These are phyloP conservation scores for Hycleus cichorii DNA, from an alignment of 1,140 invertebrate genomes.

Conservation along the genomic window DNA sequence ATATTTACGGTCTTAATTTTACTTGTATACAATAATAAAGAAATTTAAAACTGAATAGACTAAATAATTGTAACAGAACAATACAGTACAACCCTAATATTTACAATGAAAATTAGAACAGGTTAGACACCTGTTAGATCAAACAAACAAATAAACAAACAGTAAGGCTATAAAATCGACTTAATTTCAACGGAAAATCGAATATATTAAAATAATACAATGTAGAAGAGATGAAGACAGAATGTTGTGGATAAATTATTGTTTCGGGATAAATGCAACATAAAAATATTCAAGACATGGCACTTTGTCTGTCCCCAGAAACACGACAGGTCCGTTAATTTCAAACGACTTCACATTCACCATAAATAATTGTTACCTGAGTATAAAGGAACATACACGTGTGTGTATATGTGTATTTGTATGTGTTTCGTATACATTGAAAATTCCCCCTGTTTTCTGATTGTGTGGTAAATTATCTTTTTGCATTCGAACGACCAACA, in stretches of 20 bases:
- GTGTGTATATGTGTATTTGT: too few relatives aligned
- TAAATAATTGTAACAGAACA: too few relatives aligned
- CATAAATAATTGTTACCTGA: too few relatives aligned
- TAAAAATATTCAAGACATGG: background rate
- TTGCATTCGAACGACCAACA: too few relatives aligned
- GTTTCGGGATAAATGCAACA: background rate
- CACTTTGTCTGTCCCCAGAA: background rate
- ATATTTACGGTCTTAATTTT: too few relatives aligned
- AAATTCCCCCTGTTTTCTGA: too few relatives aligned
- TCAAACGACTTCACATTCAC: background rate
- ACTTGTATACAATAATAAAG: too few relatives aligned
- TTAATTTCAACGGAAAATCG: background rate
- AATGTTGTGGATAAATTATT: background rate
- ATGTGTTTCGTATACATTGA: too few relatives aligned
- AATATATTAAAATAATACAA: background rate
- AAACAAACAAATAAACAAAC: background rate
- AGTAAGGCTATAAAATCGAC: background rate
- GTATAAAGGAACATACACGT: too few relatives aligned
- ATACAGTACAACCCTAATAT: too few relatives aligned
- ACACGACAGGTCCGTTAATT: constrained; percentile 1
- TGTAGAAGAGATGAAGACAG: background rate
- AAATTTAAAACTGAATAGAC: too few relatives aligned
- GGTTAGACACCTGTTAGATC: background rate
- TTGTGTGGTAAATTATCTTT: too few relatives aligned
- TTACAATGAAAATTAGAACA: background rate